Percentiles rank a stretch among this genome's conserved stretches.
phyloP scores from a whole-genome alignment of 2,888 invertebrate species.

The Habrosyne pyritoides region DNA sequence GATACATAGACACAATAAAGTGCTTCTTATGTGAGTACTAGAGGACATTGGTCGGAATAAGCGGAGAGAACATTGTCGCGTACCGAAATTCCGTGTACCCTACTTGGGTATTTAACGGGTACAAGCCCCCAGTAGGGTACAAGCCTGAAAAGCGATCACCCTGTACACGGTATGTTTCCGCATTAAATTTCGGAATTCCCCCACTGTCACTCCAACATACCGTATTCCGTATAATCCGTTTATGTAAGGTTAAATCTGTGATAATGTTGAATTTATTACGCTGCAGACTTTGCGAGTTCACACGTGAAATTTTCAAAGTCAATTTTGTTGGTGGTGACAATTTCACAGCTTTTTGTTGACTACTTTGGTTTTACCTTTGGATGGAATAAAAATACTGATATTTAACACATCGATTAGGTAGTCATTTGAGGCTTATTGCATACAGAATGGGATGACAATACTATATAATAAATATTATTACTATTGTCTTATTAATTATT shows the following conservation, averaged over 20 bases:
- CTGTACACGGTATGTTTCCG: neutral
- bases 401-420: no score
- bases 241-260: constrained; percentile 50
- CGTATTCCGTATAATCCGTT: constrained; percentile 46
- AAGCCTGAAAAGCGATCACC: neutral
- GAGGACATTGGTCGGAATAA: neutral
- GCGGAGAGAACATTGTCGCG: neutral
- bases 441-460: no score
- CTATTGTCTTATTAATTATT: no score
- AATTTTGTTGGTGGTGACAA: neutral
- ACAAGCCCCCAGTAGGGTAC: no score
- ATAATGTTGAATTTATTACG: constrained; percentile 47
- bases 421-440: no score
- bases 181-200: constrained; percentile 44
- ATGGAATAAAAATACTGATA: no score
- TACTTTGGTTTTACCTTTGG: no score
- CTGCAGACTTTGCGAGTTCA: constrained; percentile 29
- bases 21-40: neutral
- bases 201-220: constrained; percentile 40
- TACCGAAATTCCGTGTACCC: no score
- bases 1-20: neutral
- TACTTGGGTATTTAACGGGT: no score
- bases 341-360: no score
- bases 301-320: constrained; percentile 9
- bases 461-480: no score